These are phyloP conservation scores for Apistogramma diplotaenia DNA, from an alignment of 2,113 vertebrate genomes.

Conservation along the genomic window DNA sequence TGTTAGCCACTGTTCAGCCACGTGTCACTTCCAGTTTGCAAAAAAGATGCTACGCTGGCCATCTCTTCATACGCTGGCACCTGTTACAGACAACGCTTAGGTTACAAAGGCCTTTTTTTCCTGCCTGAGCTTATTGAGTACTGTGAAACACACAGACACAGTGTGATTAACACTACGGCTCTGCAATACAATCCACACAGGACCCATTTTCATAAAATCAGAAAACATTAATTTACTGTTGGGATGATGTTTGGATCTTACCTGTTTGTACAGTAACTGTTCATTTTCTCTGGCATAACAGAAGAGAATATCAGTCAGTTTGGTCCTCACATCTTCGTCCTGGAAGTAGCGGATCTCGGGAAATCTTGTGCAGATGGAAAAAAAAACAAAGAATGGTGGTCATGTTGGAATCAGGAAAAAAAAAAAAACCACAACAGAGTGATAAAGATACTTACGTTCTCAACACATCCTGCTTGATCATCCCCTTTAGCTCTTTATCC, in stretches of 20 bases:
- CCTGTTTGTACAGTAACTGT: slow-evolving; percentile 98
- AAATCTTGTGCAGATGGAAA: slow-evolving; percentile 76
- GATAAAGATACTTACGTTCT: slow-evolving; percentile 86
- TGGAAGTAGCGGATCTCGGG: slow-evolving; percentile 99
- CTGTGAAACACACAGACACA: neutral
- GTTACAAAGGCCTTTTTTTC: slow-evolving; percentile 35
- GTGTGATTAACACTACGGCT: neutral
- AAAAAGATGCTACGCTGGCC: slow-evolving; percentile 38
- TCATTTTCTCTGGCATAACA: slow-evolving; percentile 98
- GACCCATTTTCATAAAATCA: too few relatives aligned
- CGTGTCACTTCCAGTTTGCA: slow-evolving; percentile 71
- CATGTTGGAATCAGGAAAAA: neutral
- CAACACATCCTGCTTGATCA: slow-evolving; percentile 96
- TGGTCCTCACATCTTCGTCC: slow-evolving; percentile 91
- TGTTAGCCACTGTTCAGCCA: slow-evolving; percentile 49
- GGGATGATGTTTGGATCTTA: slow-evolving; percentile 44
- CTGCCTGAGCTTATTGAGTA: neutral
- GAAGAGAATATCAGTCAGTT: slow-evolving; percentile 98
- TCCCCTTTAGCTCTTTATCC: slow-evolving; percentile 95
- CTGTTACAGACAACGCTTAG: slow-evolving; percentile 47
- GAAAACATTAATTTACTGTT: too few relatives aligned
- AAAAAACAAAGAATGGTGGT: neutral
- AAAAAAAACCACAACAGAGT: neutral
- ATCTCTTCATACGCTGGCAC: slow-evolving; percentile 46
- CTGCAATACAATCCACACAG: neutral